phyloP scores from a whole-genome alignment of 2,113 vertebrate genomes.

The Chaetodon auriga region DNA sequence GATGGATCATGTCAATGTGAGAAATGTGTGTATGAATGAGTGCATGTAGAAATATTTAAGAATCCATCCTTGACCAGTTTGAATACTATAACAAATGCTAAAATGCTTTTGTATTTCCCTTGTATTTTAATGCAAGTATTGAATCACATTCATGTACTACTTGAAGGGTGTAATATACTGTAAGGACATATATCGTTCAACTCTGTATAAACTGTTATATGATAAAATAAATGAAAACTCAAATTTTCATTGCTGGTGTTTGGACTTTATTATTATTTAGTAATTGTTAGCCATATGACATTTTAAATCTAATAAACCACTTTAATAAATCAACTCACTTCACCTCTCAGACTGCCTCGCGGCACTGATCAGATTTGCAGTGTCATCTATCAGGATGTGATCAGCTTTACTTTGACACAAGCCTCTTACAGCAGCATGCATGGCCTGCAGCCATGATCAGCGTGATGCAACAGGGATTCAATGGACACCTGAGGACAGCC shows the following conservation, averaged over 20 bases:
- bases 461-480: slow-evolving; percentile 66
- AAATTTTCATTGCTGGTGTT: slow-evolving; percentile 47
- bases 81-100: slow-evolving; percentile 14
- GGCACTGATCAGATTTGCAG: slow-evolving; percentile 54
- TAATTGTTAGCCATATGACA: background rate
- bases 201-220: slow-evolving; percentile 66
- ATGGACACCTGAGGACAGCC: slow-evolving; percentile 32
- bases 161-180: slow-evolving; percentile 75
- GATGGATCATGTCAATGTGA: slow-evolving; percentile 47
- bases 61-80: slow-evolving; percentile 25
- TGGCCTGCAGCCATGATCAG: slow-evolving; percentile 30
- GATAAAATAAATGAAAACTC: slow-evolving; percentile 61
- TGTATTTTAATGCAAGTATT: slow-evolving; percentile 41
- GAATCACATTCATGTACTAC: slow-evolving; percentile 61
- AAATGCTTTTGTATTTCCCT: slow-evolving; percentile 54
- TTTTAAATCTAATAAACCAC: background rate
- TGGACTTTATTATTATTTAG: slow-evolving; percentile 1
- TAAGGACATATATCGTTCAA: slow-evolving; percentile 67
- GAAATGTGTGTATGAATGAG: slow-evolving; percentile 28
- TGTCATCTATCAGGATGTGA: slow-evolving; percentile 56
- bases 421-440: slow-evolving; percentile 64
- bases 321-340: background rate
- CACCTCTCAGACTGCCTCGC: slow-evolving; percentile 1
- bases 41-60: slow-evolving; percentile 44
- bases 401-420: slow-evolving; percentile 63